Percentiles rank a stretch among this genome's conserved stretches.
Conservation (phyloP, 2,888 invertebrate species). For the Unio delphinus region DNA sequence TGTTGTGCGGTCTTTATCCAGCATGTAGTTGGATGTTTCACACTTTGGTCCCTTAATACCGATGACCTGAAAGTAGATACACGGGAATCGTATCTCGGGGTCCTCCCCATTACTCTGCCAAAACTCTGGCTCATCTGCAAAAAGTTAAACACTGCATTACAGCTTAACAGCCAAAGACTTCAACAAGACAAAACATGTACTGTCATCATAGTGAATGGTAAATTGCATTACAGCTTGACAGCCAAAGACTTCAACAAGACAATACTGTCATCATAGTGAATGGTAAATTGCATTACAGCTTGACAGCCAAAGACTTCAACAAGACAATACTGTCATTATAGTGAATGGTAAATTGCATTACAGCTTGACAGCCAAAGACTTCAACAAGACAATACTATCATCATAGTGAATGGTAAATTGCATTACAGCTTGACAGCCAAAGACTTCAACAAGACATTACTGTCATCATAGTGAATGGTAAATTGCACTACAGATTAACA, state of each 20-base stretch:
- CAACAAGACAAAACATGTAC: background rate
- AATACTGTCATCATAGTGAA: too few species aligned
- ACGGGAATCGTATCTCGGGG: conserved; percentile 54
- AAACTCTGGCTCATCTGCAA: conserved; percentile 60
- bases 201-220: too few species aligned
- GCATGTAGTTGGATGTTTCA: conserved; percentile 44
- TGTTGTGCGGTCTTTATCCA: conserved; percentile 42
- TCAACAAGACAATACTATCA: background rate
- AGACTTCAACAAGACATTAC: too few species aligned
- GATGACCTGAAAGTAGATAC: conserved; percentile 62
- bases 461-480: too few species aligned
- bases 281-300: too few species aligned
- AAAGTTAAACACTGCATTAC: background rate
- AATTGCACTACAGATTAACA: too few species aligned
- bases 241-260: too few species aligned
- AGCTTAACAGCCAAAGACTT: background rate
- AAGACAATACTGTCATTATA: too few species aligned
- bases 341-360: background rate
- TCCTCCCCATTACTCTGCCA: conserved; percentile 52
- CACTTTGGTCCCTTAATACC: conserved; percentile 43
- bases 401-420: too few species aligned
- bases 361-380: background rate
- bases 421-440: too few species aligned
- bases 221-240: too few species aligned
- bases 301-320: too few species aligned